Evolutionary conservation across 2,888 invertebrate species (phyloP), one percentile per base, ranked within the genome.

Genomic region (Syrphus vitripennis): DNA sequence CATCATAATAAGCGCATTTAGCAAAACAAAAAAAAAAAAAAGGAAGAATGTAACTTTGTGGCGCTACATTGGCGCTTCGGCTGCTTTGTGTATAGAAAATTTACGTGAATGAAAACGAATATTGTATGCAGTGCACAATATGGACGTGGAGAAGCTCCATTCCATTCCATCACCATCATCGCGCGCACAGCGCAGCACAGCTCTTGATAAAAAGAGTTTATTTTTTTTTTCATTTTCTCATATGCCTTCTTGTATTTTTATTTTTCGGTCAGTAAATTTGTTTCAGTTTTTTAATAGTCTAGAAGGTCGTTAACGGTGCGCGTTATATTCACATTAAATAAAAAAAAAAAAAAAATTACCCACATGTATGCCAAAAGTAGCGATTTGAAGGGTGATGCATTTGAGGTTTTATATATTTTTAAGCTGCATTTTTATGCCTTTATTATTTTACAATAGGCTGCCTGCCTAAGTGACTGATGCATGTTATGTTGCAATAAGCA

Each of bases 291-390:
- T 76, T 77, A 82, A 70, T 76, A 48, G 70, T 77, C 14, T 19
- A 71, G 81, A 76, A 82, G 81, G 77, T 82, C 63, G 81, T 82
- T 82, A 61, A 70, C 76, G 81, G 70, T 65, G 76, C 59, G 59
- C 59, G 63, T 82, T 82, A 76, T 76, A 77, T 82, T 70, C 70
- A 70, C 81, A 82, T 82, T 76, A 65, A 16, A 59, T n/a, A n/a
- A n/a, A n/a, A n/a, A n/a, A n/a, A n/a, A n/a, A n/a, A n/a, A n/a
- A n/a, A n/a, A n/a, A n/a, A n/a, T n/a, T n/a, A n/a, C n/a, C n/a
- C n/a, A 34, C 37, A 21, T 37, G 29, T 29, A 55, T 55, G 55
- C 55, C 55, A 34, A 59, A 59, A 59, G 37, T 37, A 59, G 59
- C 34, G 31, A 34, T 57, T 57, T 19, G 31, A 57, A 31, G 31